Conservation (phyloP, 2,113 vertebrate genomes). For the Otis tarda region DNA sequence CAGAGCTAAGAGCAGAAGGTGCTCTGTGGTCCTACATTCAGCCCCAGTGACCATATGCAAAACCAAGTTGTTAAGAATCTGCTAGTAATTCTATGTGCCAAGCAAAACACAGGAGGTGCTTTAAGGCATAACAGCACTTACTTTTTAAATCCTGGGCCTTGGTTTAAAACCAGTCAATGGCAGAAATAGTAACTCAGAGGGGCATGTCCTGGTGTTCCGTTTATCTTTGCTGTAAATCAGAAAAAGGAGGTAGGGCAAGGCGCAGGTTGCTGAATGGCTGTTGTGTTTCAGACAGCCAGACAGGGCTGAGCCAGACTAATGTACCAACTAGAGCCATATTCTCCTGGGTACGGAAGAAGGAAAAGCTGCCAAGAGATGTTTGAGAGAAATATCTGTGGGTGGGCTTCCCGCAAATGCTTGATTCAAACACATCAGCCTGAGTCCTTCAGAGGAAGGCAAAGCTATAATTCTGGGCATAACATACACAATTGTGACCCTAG, state of each 20-base stretch:
- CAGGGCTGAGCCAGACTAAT: neutral
- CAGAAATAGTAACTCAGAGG: neutral
- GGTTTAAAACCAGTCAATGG: neutral
- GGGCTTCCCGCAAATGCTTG: neutral
- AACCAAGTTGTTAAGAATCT: neutral
- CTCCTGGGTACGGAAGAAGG: neutral
- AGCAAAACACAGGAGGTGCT: neutral
- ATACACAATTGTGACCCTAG: neutral
- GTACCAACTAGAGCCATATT: neutral
- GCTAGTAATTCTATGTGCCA: neutral
- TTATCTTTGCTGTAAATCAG: neutral
- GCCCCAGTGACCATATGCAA: neutral
- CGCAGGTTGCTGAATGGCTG: neutral
- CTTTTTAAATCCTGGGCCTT: neutral
- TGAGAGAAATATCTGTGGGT: neutral
- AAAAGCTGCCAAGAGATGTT: neutral
- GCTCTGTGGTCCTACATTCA: neutral
- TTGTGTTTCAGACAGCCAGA: conserved; percentile 20
- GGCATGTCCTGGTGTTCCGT: neutral
- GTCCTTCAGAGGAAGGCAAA: conserved; percentile 1
- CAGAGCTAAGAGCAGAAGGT: neutral
- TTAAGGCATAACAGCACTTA: neutral
- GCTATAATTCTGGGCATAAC: neutral
- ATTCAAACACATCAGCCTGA: neutral
- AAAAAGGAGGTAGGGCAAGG: neutral